phyloP scores from a whole-genome alignment of 1,140 invertebrate genomes.

The Lordiphosa stackelbergi region DNA sequence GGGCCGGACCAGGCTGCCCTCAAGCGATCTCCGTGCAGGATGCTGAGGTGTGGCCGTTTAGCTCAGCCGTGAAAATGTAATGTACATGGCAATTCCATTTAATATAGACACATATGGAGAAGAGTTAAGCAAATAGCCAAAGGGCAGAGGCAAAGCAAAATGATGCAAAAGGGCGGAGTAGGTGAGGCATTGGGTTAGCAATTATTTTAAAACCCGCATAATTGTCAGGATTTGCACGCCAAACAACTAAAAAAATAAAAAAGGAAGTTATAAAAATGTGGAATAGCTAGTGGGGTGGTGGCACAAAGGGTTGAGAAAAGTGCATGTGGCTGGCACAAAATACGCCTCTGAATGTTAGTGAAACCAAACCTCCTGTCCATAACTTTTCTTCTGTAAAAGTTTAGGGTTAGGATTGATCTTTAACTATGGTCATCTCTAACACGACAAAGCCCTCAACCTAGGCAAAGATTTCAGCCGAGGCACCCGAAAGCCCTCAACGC shows the following conservation, averaged over 20 bases:
- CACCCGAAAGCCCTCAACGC: no score
- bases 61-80: conserved; percentile 69
- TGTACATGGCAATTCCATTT: conserved; percentile 65
- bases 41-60: conserved; percentile 63
- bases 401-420: no score
- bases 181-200: conserved; percentile 41
- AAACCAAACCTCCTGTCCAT: conserved; percentile 1
- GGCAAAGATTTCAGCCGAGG: no score
- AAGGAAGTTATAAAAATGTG: neutral
- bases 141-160: conserved; percentile 26
- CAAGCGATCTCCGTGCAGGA: conserved; percentile 28
- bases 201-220: conserved; percentile 72
- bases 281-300: neutral
- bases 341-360: conserved; percentile 4
- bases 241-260: conserved; percentile 19
- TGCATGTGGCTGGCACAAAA: no score
- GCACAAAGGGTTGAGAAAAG: neutral
- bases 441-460: no score
- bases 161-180: neutral
- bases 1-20: conserved; percentile 45
- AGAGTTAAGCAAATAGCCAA: conserved; percentile 68
- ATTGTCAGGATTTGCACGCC: conserved; percentile 73
- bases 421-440: no score
- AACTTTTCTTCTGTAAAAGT: no score
- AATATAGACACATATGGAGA: conserved; percentile 50